Evolutionary conservation across 2,888 invertebrate species (phyloP).

Genomic region (Myopa tessellatipennis): DNA sequence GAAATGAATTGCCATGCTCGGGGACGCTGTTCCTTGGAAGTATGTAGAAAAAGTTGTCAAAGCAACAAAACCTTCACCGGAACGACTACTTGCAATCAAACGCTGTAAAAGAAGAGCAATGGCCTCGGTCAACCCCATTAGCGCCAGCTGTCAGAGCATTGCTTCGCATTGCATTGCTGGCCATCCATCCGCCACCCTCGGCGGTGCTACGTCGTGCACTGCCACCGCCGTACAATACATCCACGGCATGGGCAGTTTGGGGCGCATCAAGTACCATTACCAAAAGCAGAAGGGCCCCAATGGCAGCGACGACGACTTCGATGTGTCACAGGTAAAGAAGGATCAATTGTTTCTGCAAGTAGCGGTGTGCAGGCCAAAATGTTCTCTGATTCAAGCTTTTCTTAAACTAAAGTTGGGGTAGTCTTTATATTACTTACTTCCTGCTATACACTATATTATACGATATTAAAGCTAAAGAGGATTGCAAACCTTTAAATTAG

Average conservation of each 20-base stretch:
- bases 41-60: neutral
- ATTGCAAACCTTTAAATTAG: too few relatives aligned
- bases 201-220: constrained; percentile 48
- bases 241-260: constrained; percentile 66
- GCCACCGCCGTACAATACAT: constrained; percentile 56
- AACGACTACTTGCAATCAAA: neutral
- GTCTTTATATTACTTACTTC: too few relatives aligned
- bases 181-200: constrained; percentile 50
- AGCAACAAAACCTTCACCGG: neutral
- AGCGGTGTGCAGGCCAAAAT: neutral
- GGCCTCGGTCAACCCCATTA: constrained; percentile 57
- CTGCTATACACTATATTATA: too few relatives aligned
- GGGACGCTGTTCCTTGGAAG: neutral
- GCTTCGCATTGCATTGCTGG: constrained; percentile 56
- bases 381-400: neutral
- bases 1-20: neutral
- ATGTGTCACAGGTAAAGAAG: constrained; percentile 70
- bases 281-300: constrained; percentile 60
- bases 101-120: constrained; percentile 41
- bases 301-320: constrained; percentile 70
- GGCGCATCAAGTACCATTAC: constrained; percentile 62
- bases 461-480: too few relatives aligned
- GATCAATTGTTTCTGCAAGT: neutral
- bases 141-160: constrained; percentile 64
- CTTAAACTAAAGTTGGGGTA: neutral